Conservation (phyloP, 2,888 invertebrate species). For the Drosophila histrio region DNA sequence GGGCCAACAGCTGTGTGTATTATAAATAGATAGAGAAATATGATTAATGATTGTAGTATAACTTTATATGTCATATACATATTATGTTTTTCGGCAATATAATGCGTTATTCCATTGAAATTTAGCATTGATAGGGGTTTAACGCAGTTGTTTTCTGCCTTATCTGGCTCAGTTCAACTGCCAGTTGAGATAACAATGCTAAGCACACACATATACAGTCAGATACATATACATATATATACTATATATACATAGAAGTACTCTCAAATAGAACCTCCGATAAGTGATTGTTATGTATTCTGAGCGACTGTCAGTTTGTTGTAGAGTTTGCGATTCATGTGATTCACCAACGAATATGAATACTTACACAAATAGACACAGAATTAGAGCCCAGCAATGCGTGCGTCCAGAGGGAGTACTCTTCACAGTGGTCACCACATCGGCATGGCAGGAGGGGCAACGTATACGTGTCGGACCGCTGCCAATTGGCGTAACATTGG, state of each 20-base stretch:
- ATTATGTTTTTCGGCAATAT: neutral
- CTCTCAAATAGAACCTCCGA: slow-evolving; percentile 11
- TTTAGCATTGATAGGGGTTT: slow-evolving; percentile 19
- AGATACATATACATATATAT: neutral
- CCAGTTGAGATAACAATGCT: slow-evolving; percentile 53
- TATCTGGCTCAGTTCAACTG: slow-evolving; percentile 52
- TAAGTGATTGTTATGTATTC: slow-evolving; percentile 35
- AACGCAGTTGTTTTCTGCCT: slow-evolving; percentile 20
- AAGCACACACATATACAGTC: neutral
- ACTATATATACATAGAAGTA: neutral
- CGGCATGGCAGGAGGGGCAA: slow-evolving; percentile 85
- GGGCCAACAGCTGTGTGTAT: slow-evolving; percentile 84
- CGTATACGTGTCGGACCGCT: slow-evolving; percentile 74
- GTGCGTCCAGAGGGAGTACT: slow-evolving; percentile 79
- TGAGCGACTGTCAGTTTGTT: slow-evolving; percentile 16
- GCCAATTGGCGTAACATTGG: slow-evolving; percentile 65
- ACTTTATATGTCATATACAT: neutral
- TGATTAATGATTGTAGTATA: neutral
- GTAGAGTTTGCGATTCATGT: neutral
- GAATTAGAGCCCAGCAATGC: slow-evolving; percentile 79
- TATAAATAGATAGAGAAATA: neutral
- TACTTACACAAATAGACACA: slow-evolving; percentile 81
- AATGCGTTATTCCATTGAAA: slow-evolving; percentile 1
- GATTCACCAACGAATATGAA: slow-evolving; percentile 1
- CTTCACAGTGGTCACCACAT: slow-evolving; percentile 84